A percentile compares a stretch with the other conserved stretches of the same genome.
Evolutionary conservation across 1,140 invertebrate genomes (phyloP).

Genomic region (Maniola jurtina): DNA sequence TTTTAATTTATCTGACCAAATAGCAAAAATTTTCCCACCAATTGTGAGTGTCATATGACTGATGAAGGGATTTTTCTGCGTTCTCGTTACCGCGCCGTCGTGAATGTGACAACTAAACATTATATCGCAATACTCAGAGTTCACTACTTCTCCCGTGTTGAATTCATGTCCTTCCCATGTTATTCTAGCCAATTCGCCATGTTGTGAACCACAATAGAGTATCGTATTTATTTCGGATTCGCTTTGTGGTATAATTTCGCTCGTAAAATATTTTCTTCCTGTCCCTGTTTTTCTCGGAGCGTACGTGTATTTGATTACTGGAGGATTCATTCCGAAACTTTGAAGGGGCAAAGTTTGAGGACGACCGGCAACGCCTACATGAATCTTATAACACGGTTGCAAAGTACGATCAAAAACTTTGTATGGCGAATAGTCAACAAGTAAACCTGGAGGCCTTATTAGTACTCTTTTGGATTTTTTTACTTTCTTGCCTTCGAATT

Average conservation of each 20-base stretch:
- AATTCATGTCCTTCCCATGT: conserved; percentile 82
- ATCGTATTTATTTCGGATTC: conserved; percentile 64
- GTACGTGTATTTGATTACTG: conserved; percentile 52
- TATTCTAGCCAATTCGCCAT: conserved; percentile 77
- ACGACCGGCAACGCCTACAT: conserved; percentile 67
- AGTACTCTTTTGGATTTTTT: conserved; percentile 73
- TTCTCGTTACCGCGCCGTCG: conserved; percentile 82
- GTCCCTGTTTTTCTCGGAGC: conserved; percentile 59
- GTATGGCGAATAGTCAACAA: conserved; percentile 79
- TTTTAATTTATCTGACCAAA: conserved; percentile 62
- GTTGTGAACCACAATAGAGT: conserved; percentile 64
- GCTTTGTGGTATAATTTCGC: conserved; percentile 53
- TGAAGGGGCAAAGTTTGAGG: conserved; percentile 61
- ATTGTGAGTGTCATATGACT: conserved; percentile 76
- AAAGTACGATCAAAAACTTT: conserved; percentile 80
- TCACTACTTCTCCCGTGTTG: conserved; percentile 78
- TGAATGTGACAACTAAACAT: conserved; percentile 79
- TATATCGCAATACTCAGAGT: conserved; percentile 77
- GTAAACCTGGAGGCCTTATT: conserved; percentile 78
- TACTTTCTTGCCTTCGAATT: conserved; percentile 68
- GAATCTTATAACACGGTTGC: conserved; percentile 80
- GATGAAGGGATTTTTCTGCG: conserved; percentile 79
- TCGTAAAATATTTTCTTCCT: conserved; percentile 72
- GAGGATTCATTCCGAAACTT: conserved; percentile 62
- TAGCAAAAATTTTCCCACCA: conserved; percentile 72